These are phyloP conservation scores for Melanerpes formicivorus DNA, from an alignment of 2,113 vertebrate genomes.

Conservation along the genomic window DNA sequence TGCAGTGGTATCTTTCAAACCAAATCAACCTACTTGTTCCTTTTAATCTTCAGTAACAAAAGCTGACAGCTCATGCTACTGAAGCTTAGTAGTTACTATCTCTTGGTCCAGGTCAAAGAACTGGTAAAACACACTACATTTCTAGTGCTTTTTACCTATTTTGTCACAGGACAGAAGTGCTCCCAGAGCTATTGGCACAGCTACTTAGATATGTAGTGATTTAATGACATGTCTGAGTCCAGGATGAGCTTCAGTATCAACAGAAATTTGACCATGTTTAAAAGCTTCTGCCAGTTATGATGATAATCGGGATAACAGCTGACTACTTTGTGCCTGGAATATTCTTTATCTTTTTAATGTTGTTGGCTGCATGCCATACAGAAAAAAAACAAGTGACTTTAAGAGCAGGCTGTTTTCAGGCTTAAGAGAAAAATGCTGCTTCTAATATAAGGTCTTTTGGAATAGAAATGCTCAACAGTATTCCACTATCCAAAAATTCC, in stretches of 20 bases:
- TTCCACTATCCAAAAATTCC: not conserved
- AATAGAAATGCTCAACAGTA: not conserved
- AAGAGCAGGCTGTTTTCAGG: not conserved
- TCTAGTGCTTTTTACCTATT: not conserved
- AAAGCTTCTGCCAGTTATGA: not conserved
- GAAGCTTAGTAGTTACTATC: not conserved
- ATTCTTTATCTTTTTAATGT: not conserved
- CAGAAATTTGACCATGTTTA: not conserved
- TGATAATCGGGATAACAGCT: not conserved
- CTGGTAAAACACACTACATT: not conserved
- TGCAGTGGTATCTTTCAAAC: not conserved
- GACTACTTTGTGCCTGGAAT: not conserved
- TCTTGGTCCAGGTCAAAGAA: not conserved
- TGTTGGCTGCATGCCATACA: not conserved
- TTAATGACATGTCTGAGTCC: not conserved
- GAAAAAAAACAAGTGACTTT: not conserved
- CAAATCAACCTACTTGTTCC: not conserved
- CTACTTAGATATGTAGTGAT: not conserved
- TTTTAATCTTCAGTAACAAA: not conserved
- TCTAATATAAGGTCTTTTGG: not conserved
- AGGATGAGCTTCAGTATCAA: not conserved
- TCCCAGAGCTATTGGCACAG: not conserved
- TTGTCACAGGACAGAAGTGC: not conserved
- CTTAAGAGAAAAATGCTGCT: not conserved
- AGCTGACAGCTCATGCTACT: not conserved